Base-by-base conservation (phyloP, 2,113 vertebrate genomes). In the Benitochromis conjunctus region DNA sequence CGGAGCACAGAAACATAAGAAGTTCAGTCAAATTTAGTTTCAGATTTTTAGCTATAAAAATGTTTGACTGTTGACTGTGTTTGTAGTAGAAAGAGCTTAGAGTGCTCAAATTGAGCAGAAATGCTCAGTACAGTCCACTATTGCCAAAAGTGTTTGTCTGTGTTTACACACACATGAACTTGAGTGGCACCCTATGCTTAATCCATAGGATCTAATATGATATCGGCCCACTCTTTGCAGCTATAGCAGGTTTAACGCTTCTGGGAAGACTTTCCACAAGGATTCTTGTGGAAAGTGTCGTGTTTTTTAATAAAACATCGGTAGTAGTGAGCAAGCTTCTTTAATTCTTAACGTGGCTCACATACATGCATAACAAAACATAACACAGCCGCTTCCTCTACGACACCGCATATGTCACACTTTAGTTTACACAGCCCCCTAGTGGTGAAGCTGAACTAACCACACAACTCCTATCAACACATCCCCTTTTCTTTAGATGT, bases 81-180 rank as follows among this genome's bases (percentile, higher is more conserved):
- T 64, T 64, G 60, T 38, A 7, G 31, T 38, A 64, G n/a, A n/a
- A 64, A 64, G 31, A 36, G 60, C 60, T 64, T 38, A 0, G 0
- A 64, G 60, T n/a, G 18, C 60, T 64, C 60, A 64, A 12, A 12
- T 38, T n/a, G 31, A 64, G 0, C 10, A n/a, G 31, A 38, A 64
- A 64, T 60, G 57, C 1, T 60, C 3, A 7, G 9, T 1, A 58
- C 56, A 3, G 24, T 58, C 24, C 56, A 58, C 26, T 58, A 5
- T 0, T 58, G 26, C 56, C 26, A 60, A 0, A 60, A 2, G 5
- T 60, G 18, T 60, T 10, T 10, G 26, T 60, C 3, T 60, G 26
- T 31, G 26, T 6, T 0, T 1, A 0, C 4, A 3, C 57, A 26
- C 55, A 31, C 26, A 58, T 31, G 1, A 58, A 5, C 26, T 31